Evolutionary conservation across 1,140 invertebrate species (phyloP).

Genomic region (Aphelenchoides avenae): DNA sequence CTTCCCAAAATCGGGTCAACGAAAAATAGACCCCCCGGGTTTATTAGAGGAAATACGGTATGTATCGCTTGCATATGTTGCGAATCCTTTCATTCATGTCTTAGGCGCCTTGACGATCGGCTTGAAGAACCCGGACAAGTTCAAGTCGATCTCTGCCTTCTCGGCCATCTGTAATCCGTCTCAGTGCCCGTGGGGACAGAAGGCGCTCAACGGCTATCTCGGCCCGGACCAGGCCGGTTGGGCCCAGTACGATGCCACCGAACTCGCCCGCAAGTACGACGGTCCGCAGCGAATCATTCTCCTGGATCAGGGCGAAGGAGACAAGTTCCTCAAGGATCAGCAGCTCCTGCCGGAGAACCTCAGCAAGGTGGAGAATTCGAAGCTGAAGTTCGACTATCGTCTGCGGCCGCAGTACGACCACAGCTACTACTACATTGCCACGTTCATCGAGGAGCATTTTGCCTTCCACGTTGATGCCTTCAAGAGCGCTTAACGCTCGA

Average conservation of each 20-base stretch:
- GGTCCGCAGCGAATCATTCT: slow-evolving; percentile 78
- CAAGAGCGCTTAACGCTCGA: too few relatives aligned
- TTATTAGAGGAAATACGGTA: too few relatives aligned
- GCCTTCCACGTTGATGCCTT: slow-evolving; percentile 47
- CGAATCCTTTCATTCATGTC: slow-evolving; percentile 18
- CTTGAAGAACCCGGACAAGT: slow-evolving; percentile 83
- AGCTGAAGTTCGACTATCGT: slow-evolving; percentile 71
- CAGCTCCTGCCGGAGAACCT: slow-evolving; percentile 84
- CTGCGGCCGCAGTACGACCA: slow-evolving; percentile 84
- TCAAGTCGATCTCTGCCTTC: slow-evolving; percentile 88
- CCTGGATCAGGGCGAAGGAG: slow-evolving; percentile 79
- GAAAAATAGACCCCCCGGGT: too few relatives aligned
- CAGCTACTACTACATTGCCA: slow-evolving; percentile 87
- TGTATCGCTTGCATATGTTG: too few relatives aligned
- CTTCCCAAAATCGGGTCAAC: too few relatives aligned
- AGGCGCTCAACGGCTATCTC: slow-evolving; percentile 68
- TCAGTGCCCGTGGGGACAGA: slow-evolving; percentile 76
- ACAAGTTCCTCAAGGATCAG: slow-evolving; percentile 73
- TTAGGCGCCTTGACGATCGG: slow-evolving; percentile 89
- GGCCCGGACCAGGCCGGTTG: slow-evolving; percentile 65
- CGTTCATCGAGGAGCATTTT: slow-evolving; percentile 89
- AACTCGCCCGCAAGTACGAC: slow-evolving; percentile 75
- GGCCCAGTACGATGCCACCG: slow-evolving; percentile 82
- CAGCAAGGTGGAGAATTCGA: slow-evolving; percentile 66
- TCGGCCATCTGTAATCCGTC: slow-evolving; percentile 87